phyloP scores from a whole-genome alignment of 2,888 invertebrate species.

The Rhamnusium bicolor region DNA sequence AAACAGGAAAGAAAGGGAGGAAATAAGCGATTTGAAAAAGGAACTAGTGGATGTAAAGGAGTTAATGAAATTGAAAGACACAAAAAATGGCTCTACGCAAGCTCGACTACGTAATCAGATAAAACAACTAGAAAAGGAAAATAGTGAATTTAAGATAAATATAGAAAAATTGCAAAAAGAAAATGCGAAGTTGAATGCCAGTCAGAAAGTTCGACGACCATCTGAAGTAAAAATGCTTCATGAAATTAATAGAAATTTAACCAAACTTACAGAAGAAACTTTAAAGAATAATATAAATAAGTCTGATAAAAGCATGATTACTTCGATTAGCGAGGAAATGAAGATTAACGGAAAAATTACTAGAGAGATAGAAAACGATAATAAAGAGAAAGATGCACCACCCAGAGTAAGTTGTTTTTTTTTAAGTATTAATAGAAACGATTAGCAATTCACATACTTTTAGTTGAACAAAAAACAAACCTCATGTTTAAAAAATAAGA shows the following conservation, averaged over 20 bases:
- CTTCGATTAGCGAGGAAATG: constrained; percentile 2
- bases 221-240: constrained; percentile 84
- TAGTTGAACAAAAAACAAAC: constrained; percentile 22
- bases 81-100: constrained; percentile 80
- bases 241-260: constrained; percentile 80
- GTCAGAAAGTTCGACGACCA: constrained; percentile 74
- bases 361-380: constrained; percentile 31
- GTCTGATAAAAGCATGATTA: constrained; percentile 12
- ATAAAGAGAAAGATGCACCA: constrained; percentile 23
- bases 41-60: constrained; percentile 79
- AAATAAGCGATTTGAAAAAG: constrained; percentile 77
- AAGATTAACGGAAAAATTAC: constrained; percentile 32
- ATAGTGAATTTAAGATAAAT: constrained; percentile 77
- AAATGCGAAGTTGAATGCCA: constrained; percentile 76
- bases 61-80: constrained; percentile 82
- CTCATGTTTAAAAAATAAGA: not conserved
- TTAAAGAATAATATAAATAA: constrained; percentile 52
- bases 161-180: constrained; percentile 80
- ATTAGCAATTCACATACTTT: not conserved
- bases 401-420: constrained; percentile 32
- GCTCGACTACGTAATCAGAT: constrained; percentile 84
- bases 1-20: constrained; percentile 80
- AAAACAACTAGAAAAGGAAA: constrained; percentile 82
- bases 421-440: not conserved
- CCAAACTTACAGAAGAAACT: constrained; percentile 65